Evolutionary conservation across 2,888 invertebrate genomes (phyloP), one percentile per base, ranked within the genome.

Genomic region (Cantharis rustica): DNA sequence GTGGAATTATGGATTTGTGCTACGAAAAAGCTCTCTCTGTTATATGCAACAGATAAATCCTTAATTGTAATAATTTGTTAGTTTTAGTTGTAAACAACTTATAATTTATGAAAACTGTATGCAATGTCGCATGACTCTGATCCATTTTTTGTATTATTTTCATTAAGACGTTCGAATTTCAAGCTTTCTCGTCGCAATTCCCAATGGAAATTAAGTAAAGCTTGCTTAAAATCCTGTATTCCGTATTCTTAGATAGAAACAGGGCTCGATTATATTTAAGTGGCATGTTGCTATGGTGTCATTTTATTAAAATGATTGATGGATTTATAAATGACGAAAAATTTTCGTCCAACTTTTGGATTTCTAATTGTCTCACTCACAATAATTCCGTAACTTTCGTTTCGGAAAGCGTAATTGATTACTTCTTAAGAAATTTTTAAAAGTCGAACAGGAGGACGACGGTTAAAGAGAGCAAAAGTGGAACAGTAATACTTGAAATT

Each of bases 221-320:
- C 47, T 69, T 69, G 63, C 16, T 47, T 61, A 69, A 75, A 75
- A 75, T 72, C 47, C 61, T 31, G 16, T 27, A 66, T 66, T 66
- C 23, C 16, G 64, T 66, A 20, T 66, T 66, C 64, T 66, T 66
- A 16, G 23, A n/a, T 17, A 66, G 23, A 66, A 66, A 66, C 64
- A 66, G 23, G 23, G 23, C 64, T 66, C 16, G 15, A 66, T 66
- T 15, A 66, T 20, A 66, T 66, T 66, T 66, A 66, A 20, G 64
- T 20, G 64, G 23, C 64, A 66, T 16, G 64, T 66, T 16, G 64
- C 64, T 20, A 66, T 13, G 16, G 69, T 69, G 73, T 62, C 69
- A 71, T 68, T 26, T 27, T 69, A 72, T 73, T 31, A 73, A 76
- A 76, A 70, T 76, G 76, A 76, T 76, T 76, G 76, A 76, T 76